These are phyloP conservation scores for Ciconia nigra DNA, from an alignment of 2,797 vertebrate genomes.

Conservation along the genomic window DNA sequence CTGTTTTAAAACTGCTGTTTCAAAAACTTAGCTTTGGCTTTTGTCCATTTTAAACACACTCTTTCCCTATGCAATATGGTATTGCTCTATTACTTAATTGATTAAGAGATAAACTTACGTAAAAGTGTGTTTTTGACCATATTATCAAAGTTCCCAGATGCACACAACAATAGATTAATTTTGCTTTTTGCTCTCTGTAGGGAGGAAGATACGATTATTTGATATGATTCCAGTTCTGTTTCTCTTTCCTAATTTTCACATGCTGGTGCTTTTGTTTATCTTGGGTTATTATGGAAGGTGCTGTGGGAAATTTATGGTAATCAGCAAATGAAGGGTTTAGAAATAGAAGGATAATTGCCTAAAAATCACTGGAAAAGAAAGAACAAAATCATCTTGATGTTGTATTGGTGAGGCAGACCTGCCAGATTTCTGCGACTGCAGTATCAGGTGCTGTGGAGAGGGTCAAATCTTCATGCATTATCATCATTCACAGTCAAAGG, in stretches of 20 bases:
- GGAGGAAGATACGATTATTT: neutral
- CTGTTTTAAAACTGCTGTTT: neutral
- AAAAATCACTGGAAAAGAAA: neutral
- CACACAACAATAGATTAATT: neutral
- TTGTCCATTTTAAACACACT: neutral
- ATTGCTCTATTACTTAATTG: neutral
- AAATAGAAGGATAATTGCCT: neutral
- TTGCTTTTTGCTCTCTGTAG: neutral
- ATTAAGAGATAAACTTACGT: neutral
- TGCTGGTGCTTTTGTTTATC: neutral
- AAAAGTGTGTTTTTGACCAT: neutral
- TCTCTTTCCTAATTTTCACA: neutral
- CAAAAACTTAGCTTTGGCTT: neutral
- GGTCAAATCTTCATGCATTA: neutral
- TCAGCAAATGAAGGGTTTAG: neutral
- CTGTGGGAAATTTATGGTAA: slow-evolving; percentile 7
- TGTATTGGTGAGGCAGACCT: neutral
- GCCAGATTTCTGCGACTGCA: neutral
- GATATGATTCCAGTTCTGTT: neutral
- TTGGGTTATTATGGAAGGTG: neutral
- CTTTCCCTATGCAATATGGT: neutral
- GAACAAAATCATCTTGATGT: neutral
- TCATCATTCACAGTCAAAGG: neutral
- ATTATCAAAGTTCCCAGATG: neutral
- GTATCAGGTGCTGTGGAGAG: neutral